Evolutionary conservation across 2,113 vertebrate species (phyloP), one percentile per base, ranked within the genome.

Genomic region (Gadus chalcogrammus): DNA sequence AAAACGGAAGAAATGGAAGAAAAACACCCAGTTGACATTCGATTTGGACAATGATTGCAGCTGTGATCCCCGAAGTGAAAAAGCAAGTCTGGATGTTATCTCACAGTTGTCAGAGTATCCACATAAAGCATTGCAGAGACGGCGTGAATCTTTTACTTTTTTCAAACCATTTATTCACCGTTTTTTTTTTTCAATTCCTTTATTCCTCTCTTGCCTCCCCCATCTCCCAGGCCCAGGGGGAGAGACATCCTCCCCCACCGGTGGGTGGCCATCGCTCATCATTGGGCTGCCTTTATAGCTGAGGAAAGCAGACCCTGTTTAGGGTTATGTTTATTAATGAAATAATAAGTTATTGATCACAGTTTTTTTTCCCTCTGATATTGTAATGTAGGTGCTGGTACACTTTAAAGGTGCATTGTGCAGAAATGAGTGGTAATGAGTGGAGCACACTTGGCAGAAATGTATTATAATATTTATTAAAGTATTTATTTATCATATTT

Each of bases 191-290:
- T 76, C 77, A 28, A 72, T 72, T 11, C 73, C 15, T 65, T 22
- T 38, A 15, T 7, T n/a, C 22, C 76, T 59, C 35, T 68, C 58
- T 61, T 56, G 18, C 56, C 24, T n/a, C 75, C 71, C 31, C 31
- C 31, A 35, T 35, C 31, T 35, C 31, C 4, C 42, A 56, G 71
- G 74, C 31, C 31, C 42, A 56, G 71, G 74, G 71, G 70, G 2
- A 35, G 67, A 74, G 71, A 76, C n/a, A n/a, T 70, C 83, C 78
- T 81, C 73, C 76, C 74, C 67, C 24, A 24, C 24, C 70, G 69
- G 77, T 82, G 79, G 75, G 71, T 68, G 75, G 56, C 64, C 77
- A 84, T 82, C 69, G 69, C 83, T 89, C 70, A 83, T 85, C 82
- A 86, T 82, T 81, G 73, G 63, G 74, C 78, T 80, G 74, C 81